phyloP scores from a whole-genome alignment of 2,113 vertebrate genomes.

The Aphelocoma coerulescens region DNA sequence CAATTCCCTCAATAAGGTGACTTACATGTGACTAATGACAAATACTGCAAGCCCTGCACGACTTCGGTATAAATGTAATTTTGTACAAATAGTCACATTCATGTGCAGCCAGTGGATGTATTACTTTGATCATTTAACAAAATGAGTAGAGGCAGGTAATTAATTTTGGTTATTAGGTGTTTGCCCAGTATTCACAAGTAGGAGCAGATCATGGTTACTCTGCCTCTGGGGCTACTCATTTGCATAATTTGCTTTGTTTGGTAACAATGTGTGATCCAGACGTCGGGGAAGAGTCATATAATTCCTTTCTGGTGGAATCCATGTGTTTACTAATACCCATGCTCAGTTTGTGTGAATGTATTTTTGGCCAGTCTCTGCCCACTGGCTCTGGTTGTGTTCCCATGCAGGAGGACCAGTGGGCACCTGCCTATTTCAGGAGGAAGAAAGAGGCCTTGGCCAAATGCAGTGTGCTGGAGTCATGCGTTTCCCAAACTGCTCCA shows the following conservation, averaged over 20 bases:
- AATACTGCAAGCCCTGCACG: neutral
- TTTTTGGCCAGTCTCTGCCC: neutral
- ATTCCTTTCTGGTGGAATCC: neutral
- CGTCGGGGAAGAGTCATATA: neutral
- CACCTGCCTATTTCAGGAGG: neutral
- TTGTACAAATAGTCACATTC: neutral
- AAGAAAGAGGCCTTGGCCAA: neutral
- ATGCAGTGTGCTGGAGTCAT: neutral
- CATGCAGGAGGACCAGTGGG: neutral
- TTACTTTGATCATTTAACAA: constrained; percentile 44
- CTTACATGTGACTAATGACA: neutral
- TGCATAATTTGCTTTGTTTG: constrained; percentile 48
- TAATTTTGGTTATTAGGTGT: constrained; percentile 45
- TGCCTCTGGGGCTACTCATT: constrained; percentile 32
- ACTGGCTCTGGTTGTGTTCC: neutral
- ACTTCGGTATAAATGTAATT: neutral
- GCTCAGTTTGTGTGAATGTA: neutral
- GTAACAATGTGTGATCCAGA: neutral
- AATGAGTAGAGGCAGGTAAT: constrained; percentile 46
- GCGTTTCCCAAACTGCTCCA: neutral
- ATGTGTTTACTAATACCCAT: neutral
- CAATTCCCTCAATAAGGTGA: neutral
- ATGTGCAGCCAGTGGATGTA: neutral
- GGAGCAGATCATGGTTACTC: neutral
- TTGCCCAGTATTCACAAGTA: constrained; percentile 16